phyloP scores from a whole-genome alignment of 2,797 vertebrate species.

The Hafferia zeledoni region DNA sequence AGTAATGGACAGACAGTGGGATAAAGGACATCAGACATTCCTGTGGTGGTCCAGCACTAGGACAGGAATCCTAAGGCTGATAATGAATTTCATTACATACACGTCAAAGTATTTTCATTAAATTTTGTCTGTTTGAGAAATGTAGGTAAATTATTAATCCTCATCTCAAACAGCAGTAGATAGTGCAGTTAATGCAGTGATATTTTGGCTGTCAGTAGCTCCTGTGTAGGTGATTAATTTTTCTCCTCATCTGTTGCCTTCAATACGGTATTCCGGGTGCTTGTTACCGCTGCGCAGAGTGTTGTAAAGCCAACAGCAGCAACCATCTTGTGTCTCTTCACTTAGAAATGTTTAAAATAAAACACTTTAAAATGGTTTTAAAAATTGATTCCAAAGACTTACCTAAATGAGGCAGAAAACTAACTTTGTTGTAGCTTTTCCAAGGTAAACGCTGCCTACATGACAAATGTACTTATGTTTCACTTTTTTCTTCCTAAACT shows the following conservation, averaged over 20 bases:
- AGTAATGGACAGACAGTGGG: background rate
- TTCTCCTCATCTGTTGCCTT: background rate
- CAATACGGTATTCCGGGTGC: background rate
- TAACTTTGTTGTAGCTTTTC: background rate
- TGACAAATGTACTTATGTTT: background rate
- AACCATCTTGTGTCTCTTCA: background rate
- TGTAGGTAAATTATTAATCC: background rate
- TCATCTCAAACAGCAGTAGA: background rate
- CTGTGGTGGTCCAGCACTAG: too few relatives aligned
- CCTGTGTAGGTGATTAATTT: background rate
- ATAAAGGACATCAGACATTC: background rate
- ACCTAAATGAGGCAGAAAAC: background rate
- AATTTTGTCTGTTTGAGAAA: background rate
- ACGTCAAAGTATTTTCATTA: background rate
- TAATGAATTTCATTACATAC: background rate
- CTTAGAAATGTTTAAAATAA: background rate
- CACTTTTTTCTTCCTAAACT: background rate
- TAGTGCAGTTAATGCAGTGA: background rate
- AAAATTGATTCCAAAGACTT: background rate
- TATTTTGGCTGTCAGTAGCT: background rate
- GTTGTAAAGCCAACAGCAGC: background rate
- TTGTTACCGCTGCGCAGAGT: background rate
- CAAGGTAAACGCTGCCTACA: background rate
- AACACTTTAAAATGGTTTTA: background rate
- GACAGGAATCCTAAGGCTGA: background rate